These are phyloP conservation scores for Nemoura dubitans DNA, from an alignment of 2,888 invertebrate genomes.

Conservation along the genomic window DNA sequence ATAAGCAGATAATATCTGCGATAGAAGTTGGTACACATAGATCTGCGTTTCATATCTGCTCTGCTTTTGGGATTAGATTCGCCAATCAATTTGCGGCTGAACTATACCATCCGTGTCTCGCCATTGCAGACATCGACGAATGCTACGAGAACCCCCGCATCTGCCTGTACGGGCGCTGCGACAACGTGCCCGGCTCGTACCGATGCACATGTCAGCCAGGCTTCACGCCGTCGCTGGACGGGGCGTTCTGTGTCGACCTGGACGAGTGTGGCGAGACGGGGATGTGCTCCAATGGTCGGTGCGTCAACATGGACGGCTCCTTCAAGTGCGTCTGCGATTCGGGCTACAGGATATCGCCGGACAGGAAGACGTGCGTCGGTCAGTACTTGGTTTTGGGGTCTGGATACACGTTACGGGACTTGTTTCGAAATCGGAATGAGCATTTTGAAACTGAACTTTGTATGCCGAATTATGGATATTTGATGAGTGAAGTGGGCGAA, in stretches of 20 bases:
- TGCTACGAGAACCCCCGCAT: constrained; percentile 77
- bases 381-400: too few species aligned
- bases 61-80: too few species aligned
- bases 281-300: constrained; percentile 67
- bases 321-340: constrained; percentile 75
- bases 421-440: too few species aligned
- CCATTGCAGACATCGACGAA: constrained; percentile 68
- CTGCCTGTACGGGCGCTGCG: constrained; percentile 81
- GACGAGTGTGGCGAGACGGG: constrained; percentile 67
- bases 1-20: too few species aligned
- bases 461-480: too few species aligned
- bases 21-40: too few species aligned
- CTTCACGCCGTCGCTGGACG: constrained; percentile 76
- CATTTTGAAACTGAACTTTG: too few species aligned
- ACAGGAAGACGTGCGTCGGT: constrained; percentile 72
- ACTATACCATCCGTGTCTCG: too few species aligned
- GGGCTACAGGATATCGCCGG: constrained; percentile 70
- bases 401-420: too few species aligned
- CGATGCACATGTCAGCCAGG: constrained; percentile 83
- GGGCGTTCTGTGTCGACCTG: constrained; percentile 71
- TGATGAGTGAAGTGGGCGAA: too few species aligned
- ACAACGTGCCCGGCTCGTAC: constrained; percentile 82
- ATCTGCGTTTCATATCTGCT: too few species aligned
- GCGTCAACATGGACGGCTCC: constrained; percentile 76
- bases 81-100: too few species aligned